Conservation (phyloP, 2,113 vertebrate species). For the Podarcis muralis region DNA sequence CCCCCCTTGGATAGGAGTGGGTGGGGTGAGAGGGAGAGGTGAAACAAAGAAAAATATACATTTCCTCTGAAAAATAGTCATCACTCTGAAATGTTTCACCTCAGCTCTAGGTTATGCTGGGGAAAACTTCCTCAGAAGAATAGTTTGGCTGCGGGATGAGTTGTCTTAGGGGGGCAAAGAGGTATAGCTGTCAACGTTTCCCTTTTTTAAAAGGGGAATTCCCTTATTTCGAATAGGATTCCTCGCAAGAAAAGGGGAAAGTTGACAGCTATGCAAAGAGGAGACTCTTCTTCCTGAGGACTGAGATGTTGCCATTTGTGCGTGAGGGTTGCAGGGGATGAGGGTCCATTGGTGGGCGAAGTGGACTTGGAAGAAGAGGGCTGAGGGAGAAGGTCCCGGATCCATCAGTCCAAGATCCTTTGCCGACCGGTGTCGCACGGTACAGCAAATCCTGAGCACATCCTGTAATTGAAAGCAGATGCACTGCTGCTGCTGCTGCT, state of each 20-base stretch:
- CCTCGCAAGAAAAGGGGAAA: no score
- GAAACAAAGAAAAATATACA: background rate
- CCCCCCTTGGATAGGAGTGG: background rate
- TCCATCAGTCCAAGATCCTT: background rate
- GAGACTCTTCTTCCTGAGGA: background rate
- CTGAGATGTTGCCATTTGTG: no score
- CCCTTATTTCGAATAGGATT: no score
- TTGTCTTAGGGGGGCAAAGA: background rate
- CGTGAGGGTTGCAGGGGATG: background rate
- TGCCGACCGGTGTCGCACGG: background rate
- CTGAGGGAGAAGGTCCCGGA: background rate
- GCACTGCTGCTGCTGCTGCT: background rate
- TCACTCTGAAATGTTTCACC: background rate
- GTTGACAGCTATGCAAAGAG: no score
- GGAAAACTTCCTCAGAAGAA: background rate
- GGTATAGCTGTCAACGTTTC: no score
- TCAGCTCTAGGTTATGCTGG: background rate
- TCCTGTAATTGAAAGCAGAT: slow-evolving; percentile 35
- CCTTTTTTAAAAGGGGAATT: no score
- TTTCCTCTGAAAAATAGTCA: background rate
- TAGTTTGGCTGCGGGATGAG: background rate
- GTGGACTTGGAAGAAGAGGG: background rate
- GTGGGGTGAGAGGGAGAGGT: background rate
- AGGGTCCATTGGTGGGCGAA: background rate
- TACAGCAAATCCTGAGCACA: slow-evolving; percentile 11